Evolutionary conservation across 2,797 vertebrate genomes (phyloP).

Genomic region (Enteromius trimaculatus): DNA sequence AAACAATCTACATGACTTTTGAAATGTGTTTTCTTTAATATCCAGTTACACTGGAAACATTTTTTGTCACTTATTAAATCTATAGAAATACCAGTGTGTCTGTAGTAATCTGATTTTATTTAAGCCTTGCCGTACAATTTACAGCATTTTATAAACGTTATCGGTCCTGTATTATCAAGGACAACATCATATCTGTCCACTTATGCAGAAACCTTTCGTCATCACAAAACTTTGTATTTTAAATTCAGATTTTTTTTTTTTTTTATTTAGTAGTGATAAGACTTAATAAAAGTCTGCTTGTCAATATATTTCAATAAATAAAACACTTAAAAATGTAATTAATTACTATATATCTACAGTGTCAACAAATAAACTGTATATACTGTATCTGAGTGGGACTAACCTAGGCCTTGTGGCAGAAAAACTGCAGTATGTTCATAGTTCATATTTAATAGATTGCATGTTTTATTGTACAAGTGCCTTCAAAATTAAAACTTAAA

Average conservation of each 20-base stretch:
- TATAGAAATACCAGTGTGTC: not conserved
- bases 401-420: not conserved
- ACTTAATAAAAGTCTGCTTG: not conserved
- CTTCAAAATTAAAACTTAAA: too few relatives aligned
- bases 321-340: not conserved
- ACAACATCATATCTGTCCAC: not conserved
- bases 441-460: not conserved
- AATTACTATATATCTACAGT: not conserved
- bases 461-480: not conserved
- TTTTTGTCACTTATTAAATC: not conserved
- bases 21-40: slow-evolving; percentile 11
- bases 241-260: too few relatives aligned
- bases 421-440: not conserved
- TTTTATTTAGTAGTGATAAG: too few relatives aligned
- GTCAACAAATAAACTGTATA: not conserved
- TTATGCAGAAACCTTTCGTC: not conserved
- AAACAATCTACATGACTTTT: slow-evolving; percentile 71
- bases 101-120: not conserved
- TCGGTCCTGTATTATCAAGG: not conserved
- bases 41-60: not conserved
- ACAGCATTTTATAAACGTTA: not conserved
- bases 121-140: not conserved
- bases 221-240: not conserved
- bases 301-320: not conserved
- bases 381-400: not conserved